Evolutionary conservation across 2,797 vertebrate genomes (phyloP), one percentile per base, ranked within the genome.

Genomic region (Pipistrellus pygmaeus): DNA sequence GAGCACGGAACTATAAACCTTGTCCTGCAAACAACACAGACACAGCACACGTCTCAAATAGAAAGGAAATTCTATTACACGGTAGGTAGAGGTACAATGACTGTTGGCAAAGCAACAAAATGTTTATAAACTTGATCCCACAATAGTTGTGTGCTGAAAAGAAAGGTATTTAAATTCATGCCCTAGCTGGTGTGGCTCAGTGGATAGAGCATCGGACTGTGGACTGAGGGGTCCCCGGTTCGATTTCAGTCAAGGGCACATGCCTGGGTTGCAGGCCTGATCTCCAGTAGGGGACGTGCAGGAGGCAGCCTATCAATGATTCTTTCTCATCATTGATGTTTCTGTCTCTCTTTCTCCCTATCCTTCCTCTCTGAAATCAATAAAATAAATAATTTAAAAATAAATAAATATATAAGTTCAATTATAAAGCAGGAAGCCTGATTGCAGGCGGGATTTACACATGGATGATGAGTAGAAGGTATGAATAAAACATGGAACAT

Each of bases 1-100:
- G 25, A 99, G 98, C 57, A 99, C 99, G 0, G 99, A 99, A 15
- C 99, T 99, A 66, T 99, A 99, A 32, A 99, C 99, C 25, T 99
- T 99, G 98, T 99, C 99, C 99, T 99, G 85, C 11, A 98, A 88
- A 97, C 62, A 71, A 98, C 53, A 75, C 80, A 51, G 72, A 95
- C 46, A 53, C 1, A 95, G 4, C 94, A 75, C 20, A 62, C 85
- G 27, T 14, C 75, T 68, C 57, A 96, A 48, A 18, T 48, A 41
- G 3, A 30, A 44, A 93, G n/a, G 87, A 44, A 30, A 62, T 32
- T 13, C 60, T 38, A 9, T 0, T 4, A 21, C 13, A 46, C 60
- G 1, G 60, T 14, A 0, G 23, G 62, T 27, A 90, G 84, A 75
- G 27, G 27, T 15, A 69, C 20, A 35, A 1, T 23, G 51, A 72